A percentile compares a stretch with the other conserved stretches of the same genome.
Conservation (phyloP, 1,140 invertebrate species). For the Drosophila nannoptera region DNA sequence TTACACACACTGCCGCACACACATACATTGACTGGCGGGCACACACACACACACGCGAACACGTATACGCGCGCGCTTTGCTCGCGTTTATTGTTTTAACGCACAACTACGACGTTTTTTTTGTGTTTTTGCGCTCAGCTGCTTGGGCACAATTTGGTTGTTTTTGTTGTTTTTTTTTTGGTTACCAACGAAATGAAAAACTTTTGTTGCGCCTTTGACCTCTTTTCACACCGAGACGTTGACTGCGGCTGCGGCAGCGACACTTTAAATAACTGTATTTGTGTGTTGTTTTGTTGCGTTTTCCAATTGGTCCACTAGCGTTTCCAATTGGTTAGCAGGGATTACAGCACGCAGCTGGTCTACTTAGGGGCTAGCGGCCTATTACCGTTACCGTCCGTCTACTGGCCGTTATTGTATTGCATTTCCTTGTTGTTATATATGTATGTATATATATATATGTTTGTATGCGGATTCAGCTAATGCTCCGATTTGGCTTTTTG, state of each 20-base stretch:
- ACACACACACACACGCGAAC: slow-evolving; percentile 5
- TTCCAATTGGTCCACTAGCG: slow-evolving; percentile 17
- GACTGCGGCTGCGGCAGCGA: slow-evolving; percentile 25
- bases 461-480: slow-evolving; percentile 41
- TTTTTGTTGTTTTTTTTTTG: slow-evolving; percentile 37
- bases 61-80: slow-evolving; percentile 12
- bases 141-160: slow-evolving; percentile 54
- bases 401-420: slow-evolving; percentile 54
- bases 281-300: slow-evolving; percentile 30
- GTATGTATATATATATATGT: slow-evolving; percentile 24
- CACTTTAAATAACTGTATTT: slow-evolving; percentile 42
- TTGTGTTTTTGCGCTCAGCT: slow-evolving; percentile 56
- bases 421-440: slow-evolving; percentile 63
- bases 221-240: slow-evolving; percentile 63
- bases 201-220: slow-evolving; percentile 74
- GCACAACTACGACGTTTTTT: slow-evolving; percentile 74
- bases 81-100: slow-evolving; percentile 67
- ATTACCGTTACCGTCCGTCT: slow-evolving; percentile 21
- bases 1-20: slow-evolving; percentile 46
- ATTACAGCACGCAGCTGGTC: slow-evolving; percentile 50
- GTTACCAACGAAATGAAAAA: slow-evolving; percentile 48
- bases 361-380: slow-evolving; percentile 4
- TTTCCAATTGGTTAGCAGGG: slow-evolving; percentile 31
- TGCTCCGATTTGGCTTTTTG: slow-evolving; percentile 67
- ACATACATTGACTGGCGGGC: background rate